phyloP scores from a whole-genome alignment of 2,797 vertebrate genomes.

The Scolopax rusticola region DNA sequence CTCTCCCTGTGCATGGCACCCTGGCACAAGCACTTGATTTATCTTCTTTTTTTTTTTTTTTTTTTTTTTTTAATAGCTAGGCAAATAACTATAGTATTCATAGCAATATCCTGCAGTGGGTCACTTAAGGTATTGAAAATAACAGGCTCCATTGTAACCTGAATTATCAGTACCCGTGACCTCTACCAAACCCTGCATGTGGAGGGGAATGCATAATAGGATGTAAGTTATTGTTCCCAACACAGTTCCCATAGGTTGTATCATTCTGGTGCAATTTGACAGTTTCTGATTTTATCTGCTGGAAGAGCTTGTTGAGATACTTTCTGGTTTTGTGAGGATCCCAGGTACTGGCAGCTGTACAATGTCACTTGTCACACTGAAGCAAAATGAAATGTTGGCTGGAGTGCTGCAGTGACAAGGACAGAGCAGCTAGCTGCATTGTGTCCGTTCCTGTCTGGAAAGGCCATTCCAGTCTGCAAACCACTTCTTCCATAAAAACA shows the following conservation, averaged over 20 bases:
- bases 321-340: background rate
- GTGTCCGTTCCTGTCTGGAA: background rate
- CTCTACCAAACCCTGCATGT: background rate
- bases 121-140: background rate
- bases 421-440: background rate
- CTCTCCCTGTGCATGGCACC: accelerated
- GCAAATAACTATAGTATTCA: background rate
- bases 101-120: no score
- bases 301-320: background rate
- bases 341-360: background rate
- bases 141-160: background rate
- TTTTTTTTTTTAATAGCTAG: background rate
- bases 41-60: no score
- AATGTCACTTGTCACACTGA: background rate
- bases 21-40: background rate
- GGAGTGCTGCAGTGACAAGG: background rate
- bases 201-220: background rate
- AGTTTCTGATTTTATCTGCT: background rate
- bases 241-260: background rate
- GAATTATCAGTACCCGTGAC: background rate
- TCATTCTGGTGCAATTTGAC: background rate
- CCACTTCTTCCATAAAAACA: background rate
- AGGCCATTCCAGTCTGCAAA: background rate
- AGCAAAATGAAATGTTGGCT: background rate
- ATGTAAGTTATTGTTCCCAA: background rate